Percentiles rank a stretch among this genome's conserved stretches.
Conservation (phyloP, 2,888 invertebrate species). For the Trissolcus japonicus region DNA sequence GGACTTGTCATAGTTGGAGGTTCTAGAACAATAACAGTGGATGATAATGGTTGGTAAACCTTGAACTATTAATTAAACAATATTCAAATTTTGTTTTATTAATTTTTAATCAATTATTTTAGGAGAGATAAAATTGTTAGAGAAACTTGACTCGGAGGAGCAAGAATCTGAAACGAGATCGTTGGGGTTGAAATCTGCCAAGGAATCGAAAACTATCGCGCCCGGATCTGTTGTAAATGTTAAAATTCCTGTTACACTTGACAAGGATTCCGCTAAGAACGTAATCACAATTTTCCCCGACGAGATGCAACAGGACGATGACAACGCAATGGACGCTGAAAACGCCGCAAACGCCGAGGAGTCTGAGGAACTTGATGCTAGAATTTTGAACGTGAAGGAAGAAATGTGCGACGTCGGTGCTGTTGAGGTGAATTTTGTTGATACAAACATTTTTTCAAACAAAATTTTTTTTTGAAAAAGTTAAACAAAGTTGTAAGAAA, state of each 20-base stretch:
- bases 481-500: too few species aligned
- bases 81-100: not conserved
- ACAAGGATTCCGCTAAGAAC: constrained; percentile 59
- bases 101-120: not conserved
- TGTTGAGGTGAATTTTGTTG: constrained; percentile 30
- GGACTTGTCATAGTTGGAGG: constrained; percentile 70
- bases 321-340: constrained; percentile 59
- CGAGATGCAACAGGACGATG: constrained; percentile 52
- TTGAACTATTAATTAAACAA: not conserved
- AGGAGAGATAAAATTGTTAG: constrained; percentile 69
- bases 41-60: constrained; percentile 67
- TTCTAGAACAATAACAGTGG: constrained; percentile 67
- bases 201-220: constrained; percentile 21
- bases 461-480: too few species aligned
- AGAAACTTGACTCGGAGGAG: constrained; percentile 61
- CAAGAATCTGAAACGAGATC: constrained; percentile 3
- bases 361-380: constrained; percentile 63
- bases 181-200: constrained; percentile 2
- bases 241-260: constrained; percentile 54
- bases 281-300: constrained; percentile 64
- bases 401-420: constrained; percentile 59
- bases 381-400: constrained; percentile 66
- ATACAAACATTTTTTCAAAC: not conserved
- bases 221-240: constrained; percentile 61
- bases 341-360: constrained; percentile 52